Evolutionary conservation across 2,888 invertebrate genomes (phyloP).

Genomic region (Cerastis leucographa): DNA sequence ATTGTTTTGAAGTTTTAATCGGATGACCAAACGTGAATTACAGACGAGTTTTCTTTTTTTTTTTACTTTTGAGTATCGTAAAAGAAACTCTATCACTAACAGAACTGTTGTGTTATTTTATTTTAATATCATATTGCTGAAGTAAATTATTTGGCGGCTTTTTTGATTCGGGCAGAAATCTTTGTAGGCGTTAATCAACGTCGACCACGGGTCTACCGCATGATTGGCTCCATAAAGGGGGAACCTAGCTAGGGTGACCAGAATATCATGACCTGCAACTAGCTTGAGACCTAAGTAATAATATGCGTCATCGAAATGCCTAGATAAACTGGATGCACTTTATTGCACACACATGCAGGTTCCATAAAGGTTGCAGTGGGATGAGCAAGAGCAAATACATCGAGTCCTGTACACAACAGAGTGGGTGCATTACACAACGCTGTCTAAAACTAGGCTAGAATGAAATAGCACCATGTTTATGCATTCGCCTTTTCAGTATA

Average conservation of each 20-base stretch:
- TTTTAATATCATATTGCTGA: neutral
- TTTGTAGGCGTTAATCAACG: neutral
- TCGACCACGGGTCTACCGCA: neutral
- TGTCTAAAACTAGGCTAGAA: neutral
- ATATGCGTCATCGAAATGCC: neutral
- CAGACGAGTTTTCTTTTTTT: neutral
- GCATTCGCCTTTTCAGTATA: neutral
- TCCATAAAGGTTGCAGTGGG: neutral
- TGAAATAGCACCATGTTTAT: constrained; percentile 11
- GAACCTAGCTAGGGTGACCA: neutral
- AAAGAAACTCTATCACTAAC: neutral
- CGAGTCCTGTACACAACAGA: neutral
- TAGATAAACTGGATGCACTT: neutral
- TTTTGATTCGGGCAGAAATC: neutral
- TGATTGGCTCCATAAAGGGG: neutral
- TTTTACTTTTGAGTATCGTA: neutral
- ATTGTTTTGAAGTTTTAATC: neutral
- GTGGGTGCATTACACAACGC: neutral
- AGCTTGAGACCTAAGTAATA: neutral
- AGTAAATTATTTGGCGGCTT: neutral
- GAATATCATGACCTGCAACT: neutral
- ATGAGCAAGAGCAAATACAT: neutral
- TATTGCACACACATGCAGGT: neutral
- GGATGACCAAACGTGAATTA: neutral
- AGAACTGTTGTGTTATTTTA: neutral